Conservation (phyloP, 1,140 invertebrate species). For the Caenorhabditis latens region DNA sequence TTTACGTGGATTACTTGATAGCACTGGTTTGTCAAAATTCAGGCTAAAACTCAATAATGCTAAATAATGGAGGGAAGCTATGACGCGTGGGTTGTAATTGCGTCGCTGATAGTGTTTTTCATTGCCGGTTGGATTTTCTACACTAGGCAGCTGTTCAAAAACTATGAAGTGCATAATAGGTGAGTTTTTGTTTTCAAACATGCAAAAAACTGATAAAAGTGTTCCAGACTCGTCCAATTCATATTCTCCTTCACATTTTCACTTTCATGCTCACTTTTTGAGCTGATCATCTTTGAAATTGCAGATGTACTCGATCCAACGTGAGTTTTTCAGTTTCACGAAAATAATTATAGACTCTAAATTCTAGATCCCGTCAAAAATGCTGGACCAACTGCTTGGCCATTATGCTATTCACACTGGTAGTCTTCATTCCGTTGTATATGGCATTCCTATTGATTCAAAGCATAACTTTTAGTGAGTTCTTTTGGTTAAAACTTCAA, state of each 20-base stretch:
- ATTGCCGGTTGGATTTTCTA: constrained; percentile 98
- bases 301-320: constrained; percentile 88
- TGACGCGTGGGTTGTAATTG: constrained; percentile 29
- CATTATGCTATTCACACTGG: constrained; percentile 87
- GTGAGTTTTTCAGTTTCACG: constrained; percentile 79
- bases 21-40: too few relatives aligned
- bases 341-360: not conserved
- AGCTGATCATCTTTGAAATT: constrained; percentile 99
- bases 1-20: too few relatives aligned
- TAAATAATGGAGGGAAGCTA: constrained; percentile 15
- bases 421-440: constrained; percentile 95
- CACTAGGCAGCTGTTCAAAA: constrained; percentile 95
- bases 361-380: constrained; percentile 25
- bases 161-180: constrained; percentile 86
- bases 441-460: constrained; percentile 94
- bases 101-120: constrained; percentile 85
- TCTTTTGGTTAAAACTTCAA: constrained; percentile 50
- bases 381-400: constrained; percentile 27
- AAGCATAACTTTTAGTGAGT: constrained; percentile 90
- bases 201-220: not conserved
- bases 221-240: constrained; percentile 87
- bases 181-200: constrained; percentile 10
- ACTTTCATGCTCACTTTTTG: constrained; percentile 98
- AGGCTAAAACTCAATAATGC: not conserved
- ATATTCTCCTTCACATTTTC: constrained; percentile 97